phyloP scores from a whole-genome alignment of 35 echinoderm and acorn worm genomes.

The Hemicentrotus pulcherrimus region DNA sequence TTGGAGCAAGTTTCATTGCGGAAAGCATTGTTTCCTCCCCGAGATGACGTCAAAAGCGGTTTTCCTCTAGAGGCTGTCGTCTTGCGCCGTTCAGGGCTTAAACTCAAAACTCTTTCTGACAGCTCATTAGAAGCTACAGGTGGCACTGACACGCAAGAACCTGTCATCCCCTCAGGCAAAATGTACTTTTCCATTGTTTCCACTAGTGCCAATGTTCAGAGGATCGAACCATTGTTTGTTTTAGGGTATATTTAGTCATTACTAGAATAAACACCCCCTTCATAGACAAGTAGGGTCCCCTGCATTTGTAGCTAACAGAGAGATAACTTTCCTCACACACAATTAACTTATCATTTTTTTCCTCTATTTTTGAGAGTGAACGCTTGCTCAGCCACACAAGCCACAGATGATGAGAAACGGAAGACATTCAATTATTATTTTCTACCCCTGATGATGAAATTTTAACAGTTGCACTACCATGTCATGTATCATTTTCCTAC shows the following conservation, averaged over 20 bases:
- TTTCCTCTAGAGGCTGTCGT: not conserved
- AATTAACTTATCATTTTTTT: not conserved
- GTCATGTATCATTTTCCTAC: not conserved
- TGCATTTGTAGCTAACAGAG: not conserved
- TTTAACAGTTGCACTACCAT: not conserved
- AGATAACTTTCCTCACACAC: not conserved
- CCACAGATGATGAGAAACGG: not conserved
- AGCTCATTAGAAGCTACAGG: constrained; percentile 31
- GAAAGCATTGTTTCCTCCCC: constrained; percentile 29
- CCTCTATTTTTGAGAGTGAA: not conserved
- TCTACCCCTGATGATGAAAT: not conserved
- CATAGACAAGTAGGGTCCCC: not conserved
- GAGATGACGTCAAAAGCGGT: constrained; percentile 34
- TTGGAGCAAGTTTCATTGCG: constrained; percentile 22
- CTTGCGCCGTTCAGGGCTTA: constrained; percentile 14
- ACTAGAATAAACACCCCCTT: not conserved
- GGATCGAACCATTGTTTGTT: constrained; percentile 15
- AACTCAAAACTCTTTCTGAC: constrained; percentile 31
- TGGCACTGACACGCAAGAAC: constrained; percentile 27
- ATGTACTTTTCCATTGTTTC: constrained; percentile 34
- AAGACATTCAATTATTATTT: constrained; percentile 11
- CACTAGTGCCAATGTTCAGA: not conserved
- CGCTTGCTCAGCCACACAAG: not conserved
- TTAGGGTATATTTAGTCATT: not conserved
- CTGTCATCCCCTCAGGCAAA: constrained; percentile 21